Conservation (phyloP, 1,140 invertebrate species). For the Eurosta solidaginis region DNA sequence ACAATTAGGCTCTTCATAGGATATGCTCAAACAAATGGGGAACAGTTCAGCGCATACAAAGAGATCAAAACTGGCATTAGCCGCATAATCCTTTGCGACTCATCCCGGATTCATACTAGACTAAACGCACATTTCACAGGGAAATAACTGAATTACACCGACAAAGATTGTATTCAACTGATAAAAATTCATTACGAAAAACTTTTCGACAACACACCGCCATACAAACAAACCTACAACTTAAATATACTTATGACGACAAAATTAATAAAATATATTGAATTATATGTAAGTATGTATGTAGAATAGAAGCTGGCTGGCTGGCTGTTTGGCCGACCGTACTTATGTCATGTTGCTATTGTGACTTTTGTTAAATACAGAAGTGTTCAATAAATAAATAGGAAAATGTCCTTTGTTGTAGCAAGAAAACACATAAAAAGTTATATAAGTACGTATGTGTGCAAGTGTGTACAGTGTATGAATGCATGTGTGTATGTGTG, state of each 20-base stretch:
- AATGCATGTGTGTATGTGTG: not conserved
- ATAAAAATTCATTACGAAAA: conserved; percentile 28
- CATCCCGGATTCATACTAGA: no score
- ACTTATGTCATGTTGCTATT: not conserved
- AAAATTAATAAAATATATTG: not conserved
- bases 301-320: not conserved
- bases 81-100: no score
- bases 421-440: not conserved
- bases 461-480: not conserved
- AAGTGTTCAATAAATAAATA: conserved; percentile 24
- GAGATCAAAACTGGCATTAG: no score
- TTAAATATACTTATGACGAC: not conserved
- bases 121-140: no score
- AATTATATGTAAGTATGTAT: no score
- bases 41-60: no score
- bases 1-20: no score
- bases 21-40: not conserved
- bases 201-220: not conserved
- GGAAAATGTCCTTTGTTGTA: not conserved
- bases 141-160: not conserved
- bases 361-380: not conserved
- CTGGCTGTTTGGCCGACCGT: not conserved
- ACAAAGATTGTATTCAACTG: conserved; percentile 19
- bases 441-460: not conserved
- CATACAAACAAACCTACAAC: no score